A percentile compares a stretch with the other conserved stretches of the same genome.
These are phyloP conservation scores for Polyploca ridens DNA, from an alignment of 2,888 invertebrate genomes.

Conservation along the genomic window DNA sequence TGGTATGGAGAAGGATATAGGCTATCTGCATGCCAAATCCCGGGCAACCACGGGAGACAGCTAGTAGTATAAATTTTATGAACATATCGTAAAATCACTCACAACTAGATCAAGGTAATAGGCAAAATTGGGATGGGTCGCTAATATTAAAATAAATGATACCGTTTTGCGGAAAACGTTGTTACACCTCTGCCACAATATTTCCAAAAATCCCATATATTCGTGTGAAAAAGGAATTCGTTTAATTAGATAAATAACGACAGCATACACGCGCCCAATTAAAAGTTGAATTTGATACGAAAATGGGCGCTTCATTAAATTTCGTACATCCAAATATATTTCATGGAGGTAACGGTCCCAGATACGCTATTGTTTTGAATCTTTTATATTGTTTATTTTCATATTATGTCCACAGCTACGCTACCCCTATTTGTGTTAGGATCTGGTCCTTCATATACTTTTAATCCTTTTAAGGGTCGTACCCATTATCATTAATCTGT, in stretches of 20 bases:
- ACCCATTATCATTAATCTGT: slow-evolving; percentile 47
- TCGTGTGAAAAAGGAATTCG: slow-evolving; percentile 6
- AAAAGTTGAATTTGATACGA: slow-evolving; percentile 11
- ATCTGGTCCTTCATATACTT: slow-evolving; percentile 38
- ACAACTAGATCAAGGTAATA: no score
- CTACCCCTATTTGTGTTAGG: slow-evolving; percentile 39
- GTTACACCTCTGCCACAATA: background rate
- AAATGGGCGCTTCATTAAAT: slow-evolving; percentile 30
- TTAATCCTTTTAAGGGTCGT: slow-evolving; percentile 49
- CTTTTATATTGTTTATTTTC: slow-evolving; percentile 43
- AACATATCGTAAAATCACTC: no score
- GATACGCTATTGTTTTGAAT: slow-evolving; percentile 32
- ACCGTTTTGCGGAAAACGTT: background rate
- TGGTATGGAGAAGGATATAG: no score
- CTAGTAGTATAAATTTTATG: no score
- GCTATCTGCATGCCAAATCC: no score
- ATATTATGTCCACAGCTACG: slow-evolving; percentile 31
- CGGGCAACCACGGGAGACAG: no score
- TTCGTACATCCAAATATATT: slow-evolving; percentile 15
- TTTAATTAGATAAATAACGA: slow-evolving; percentile 2
- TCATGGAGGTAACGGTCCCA: slow-evolving; percentile 13
- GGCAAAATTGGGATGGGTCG: no score
- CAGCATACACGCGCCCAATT: slow-evolving; percentile 8
- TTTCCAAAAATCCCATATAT: background rate
- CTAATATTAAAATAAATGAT: background rate